These are phyloP conservation scores for Troglohyphantes excavatus DNA, from an alignment of 2,888 invertebrate species.

Conservation along the genomic window DNA sequence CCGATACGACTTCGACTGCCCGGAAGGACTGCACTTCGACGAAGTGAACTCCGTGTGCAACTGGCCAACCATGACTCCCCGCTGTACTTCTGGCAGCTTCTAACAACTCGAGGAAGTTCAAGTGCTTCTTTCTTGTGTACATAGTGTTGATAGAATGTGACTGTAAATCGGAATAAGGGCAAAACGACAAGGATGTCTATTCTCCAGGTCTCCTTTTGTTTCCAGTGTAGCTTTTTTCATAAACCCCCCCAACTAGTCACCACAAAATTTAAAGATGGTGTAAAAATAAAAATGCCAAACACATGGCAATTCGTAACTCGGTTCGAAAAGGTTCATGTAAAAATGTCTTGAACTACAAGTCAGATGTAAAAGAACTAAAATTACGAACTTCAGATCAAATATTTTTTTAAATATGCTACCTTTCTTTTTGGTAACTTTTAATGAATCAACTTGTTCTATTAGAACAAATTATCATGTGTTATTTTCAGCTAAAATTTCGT, in stretches of 20 bases:
- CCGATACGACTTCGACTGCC: conserved; percentile 79
- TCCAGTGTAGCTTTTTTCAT: not conserved
- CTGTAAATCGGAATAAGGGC: conserved; percentile 9
- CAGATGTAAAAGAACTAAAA: no score
- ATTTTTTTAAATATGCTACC: no score
- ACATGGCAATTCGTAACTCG: no score
- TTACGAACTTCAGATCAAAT: no score
- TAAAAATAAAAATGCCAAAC: not conserved
- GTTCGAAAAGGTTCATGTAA: no score
- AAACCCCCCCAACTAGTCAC: no score
- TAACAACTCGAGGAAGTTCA: not conserved
- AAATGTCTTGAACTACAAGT: no score
- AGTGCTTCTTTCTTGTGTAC: conserved; percentile 11
- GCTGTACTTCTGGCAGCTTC: conserved; percentile 64
- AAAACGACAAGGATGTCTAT: not conserved
- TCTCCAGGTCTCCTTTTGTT: not conserved
- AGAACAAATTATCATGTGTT: no score
- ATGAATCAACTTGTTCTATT: no score
- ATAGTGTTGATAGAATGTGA: conserved; percentile 28
- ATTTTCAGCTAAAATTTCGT: no score
- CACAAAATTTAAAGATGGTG: not conserved
- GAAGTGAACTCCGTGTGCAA: conserved; percentile 80
- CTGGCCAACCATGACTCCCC: conserved; percentile 79
- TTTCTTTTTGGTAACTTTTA: no score
- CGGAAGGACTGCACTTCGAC: conserved; percentile 79